These are phyloP conservation scores for Chaetodon trifasciatus DNA, from an alignment of 2,797 vertebrate genomes.

Conservation along the genomic window DNA sequence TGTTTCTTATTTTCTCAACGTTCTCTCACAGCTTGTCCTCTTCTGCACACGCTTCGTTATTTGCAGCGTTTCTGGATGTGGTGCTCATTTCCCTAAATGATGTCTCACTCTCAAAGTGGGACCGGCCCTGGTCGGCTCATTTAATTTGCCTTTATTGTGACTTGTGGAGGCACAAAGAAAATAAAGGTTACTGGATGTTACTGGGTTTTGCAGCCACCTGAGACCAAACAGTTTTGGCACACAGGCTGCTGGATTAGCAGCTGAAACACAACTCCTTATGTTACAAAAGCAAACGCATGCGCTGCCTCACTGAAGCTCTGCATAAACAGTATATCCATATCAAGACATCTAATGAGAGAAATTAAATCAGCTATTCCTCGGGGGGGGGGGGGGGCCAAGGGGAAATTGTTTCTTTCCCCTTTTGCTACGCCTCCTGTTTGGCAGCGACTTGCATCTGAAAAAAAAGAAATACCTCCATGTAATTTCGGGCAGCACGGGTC, in stretches of 20 bases:
- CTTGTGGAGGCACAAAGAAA: background rate
- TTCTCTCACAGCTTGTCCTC: background rate
- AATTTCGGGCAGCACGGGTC: conserved; percentile 53
- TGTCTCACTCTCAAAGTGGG: background rate
- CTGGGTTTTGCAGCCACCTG: background rate
- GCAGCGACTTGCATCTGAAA: conserved; percentile 39
- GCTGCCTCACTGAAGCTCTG: no score
- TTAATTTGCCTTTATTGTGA: background rate
- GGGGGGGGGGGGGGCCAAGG: conserved; percentile 5
- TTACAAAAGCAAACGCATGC: background rate
- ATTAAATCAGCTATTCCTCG: conserved; percentile 31
- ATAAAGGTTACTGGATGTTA: background rate
- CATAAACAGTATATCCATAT: background rate
- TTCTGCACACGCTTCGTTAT: background rate
- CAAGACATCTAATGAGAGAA: conserved; percentile 35
- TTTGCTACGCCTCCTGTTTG: conserved; percentile 36
- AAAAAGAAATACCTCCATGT: conserved; percentile 53
- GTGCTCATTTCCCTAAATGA: background rate
- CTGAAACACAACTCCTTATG: conserved; percentile 35
- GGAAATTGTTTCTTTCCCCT: conserved; percentile 35
- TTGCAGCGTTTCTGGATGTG: background rate
- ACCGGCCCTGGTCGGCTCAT: no score
- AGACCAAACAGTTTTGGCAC: conserved; percentile 9
- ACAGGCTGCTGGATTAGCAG: background rate
- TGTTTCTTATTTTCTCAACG: conserved; percentile 12